A percentile compares a stretch with the other conserved stretches of the same genome.
phyloP scores from a whole-genome alignment of 2,888 invertebrate species.

The Geotrupes spiniger region DNA sequence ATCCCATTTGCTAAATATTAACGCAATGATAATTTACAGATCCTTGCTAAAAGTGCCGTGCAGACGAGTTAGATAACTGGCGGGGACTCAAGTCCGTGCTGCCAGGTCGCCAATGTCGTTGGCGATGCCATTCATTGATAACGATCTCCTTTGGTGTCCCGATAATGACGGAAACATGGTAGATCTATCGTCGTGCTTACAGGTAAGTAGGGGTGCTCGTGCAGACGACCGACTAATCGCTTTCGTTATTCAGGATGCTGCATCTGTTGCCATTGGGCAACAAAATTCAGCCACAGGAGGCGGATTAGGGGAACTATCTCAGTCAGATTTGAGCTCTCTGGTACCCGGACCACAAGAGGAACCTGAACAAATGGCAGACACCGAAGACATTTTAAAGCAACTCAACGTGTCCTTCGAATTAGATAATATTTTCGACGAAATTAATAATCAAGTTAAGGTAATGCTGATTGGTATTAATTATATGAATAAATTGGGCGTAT shows the following conservation, averaged over 20 bases:
- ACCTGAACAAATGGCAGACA: slow-evolving; percentile 51
- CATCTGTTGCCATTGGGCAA: slow-evolving; percentile 58
- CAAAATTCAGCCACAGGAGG: slow-evolving; percentile 52
- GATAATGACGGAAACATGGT: slow-evolving; percentile 95
- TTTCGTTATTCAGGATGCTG: slow-evolving; percentile 58
- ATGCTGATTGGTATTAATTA: no score
- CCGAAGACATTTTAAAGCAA: slow-evolving; percentile 79
- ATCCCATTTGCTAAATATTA: no score
- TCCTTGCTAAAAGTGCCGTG: slow-evolving; percentile 31
- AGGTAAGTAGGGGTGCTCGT: slow-evolving; percentile 54
- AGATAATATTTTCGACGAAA: slow-evolving; percentile 77
- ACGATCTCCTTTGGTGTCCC: slow-evolving; percentile 91
- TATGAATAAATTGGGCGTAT: no score
- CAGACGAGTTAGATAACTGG: slow-evolving; percentile 42
- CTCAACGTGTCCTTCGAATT: slow-evolving; percentile 83
- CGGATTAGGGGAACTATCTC: slow-evolving; percentile 64
- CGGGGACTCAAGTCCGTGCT: slow-evolving; percentile 62
- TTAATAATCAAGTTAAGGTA: slow-evolving; percentile 73
- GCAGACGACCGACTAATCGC: slow-evolving; percentile 5
- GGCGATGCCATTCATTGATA: slow-evolving; percentile 96
- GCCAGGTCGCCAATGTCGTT: slow-evolving; percentile 57
- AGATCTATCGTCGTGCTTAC: slow-evolving; percentile 84
- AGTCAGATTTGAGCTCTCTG: slow-evolving; percentile 68
- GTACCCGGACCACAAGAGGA: slow-evolving; percentile 63
- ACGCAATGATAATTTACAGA: no score